Evolutionary conservation across 2,888 invertebrate genomes (phyloP), one percentile per base, ranked within the genome.

Genomic region (Mongoloraphidia duomilia): DNA sequence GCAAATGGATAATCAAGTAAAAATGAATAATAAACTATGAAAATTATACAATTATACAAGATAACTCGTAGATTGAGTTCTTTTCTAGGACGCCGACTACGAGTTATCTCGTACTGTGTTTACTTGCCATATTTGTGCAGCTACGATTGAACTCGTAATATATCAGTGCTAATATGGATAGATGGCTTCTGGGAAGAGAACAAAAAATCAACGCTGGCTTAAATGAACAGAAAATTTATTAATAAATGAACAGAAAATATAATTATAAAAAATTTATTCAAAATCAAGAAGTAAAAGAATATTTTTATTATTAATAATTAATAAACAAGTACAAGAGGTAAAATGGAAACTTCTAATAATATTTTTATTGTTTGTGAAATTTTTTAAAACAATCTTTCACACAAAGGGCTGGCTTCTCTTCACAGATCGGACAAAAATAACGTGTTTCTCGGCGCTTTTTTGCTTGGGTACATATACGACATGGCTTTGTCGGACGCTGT

Each of bases 351-450:
- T 17, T 3, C 17, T 17, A 26, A 26, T 26, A 26, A 26, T 47
- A 51, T 48, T 55, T 55, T 54, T 50, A 54, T 51, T 55, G 51
- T 52, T 53, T 54, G 54, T 55, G 54, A 39, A 48, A 56, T 43
- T 53, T 55, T 39, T 56, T 56, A 49, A 56, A 56, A 56, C 53
- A 56, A 50, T 56, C 50, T 56, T 56, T 54, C 54, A 55, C 55
- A 51, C 54, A 54, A 35, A 49, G 53, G 49, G 52, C 53, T 55
- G 54, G 53, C 53, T 56, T 56, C 50, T 56, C 56, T 49, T 53
- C 34, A 52, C 51, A 56, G 48, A 33, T 36, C 37, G 56, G 53
- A 53, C 56, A 55, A 37, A 53, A 54, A 52, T 56, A 56, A 47
- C 52, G 53, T 45, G 54, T 54, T 55, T 55, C 54, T 53, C 55